Evolutionary conservation across 2,797 vertebrate genomes (phyloP).

Genomic region (Arrhamphus sclerolepis): DNA sequence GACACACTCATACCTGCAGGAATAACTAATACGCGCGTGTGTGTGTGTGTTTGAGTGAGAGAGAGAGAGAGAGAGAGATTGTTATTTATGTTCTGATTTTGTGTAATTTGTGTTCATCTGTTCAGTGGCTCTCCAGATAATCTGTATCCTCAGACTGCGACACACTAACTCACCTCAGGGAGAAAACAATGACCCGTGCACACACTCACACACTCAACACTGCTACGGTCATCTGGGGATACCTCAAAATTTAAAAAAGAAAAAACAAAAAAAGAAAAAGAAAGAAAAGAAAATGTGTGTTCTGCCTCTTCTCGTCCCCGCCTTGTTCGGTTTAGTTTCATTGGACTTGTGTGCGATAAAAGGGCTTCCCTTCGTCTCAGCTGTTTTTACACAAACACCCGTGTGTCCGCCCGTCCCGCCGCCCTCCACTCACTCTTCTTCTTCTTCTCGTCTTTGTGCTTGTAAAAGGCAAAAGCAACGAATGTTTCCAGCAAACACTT

Average conservation of each 20-base stretch:
- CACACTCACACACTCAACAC: slow-evolving; percentile 21
- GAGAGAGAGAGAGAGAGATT: slow-evolving; percentile 13
- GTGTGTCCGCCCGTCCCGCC: background rate
- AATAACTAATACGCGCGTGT: slow-evolving; percentile 10
- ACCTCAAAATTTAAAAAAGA: slow-evolving; percentile 44
- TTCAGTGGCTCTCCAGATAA: slow-evolving; percentile 23
- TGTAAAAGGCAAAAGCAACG: slow-evolving; percentile 72
- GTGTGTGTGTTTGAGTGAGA: background rate
- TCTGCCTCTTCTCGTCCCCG: slow-evolving; percentile 18
- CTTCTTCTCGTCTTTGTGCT: slow-evolving; percentile 50
- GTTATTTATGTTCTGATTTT: slow-evolving; percentile 57
- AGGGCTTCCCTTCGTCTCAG: slow-evolving; percentile 72
- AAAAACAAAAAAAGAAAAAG: no score
- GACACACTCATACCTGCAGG: slow-evolving; percentile 15
- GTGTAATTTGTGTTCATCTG: slow-evolving; percentile 18
- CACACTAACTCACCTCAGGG: slow-evolving; percentile 80
- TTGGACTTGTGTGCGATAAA: slow-evolving; percentile 56
- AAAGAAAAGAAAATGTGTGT: slow-evolving; percentile 12
- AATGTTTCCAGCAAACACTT: slow-evolving; percentile 80
- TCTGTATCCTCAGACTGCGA: slow-evolving; percentile 51
- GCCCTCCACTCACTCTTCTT: slow-evolving; percentile 18
- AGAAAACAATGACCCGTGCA: slow-evolving; percentile 58
- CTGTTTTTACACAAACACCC: no score
- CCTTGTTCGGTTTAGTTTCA: slow-evolving; percentile 12
- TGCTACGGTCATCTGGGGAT: slow-evolving; percentile 53